Conservation (phyloP, 2,113 vertebrate genomes). For the Ptilonorhynchus violaceus region DNA sequence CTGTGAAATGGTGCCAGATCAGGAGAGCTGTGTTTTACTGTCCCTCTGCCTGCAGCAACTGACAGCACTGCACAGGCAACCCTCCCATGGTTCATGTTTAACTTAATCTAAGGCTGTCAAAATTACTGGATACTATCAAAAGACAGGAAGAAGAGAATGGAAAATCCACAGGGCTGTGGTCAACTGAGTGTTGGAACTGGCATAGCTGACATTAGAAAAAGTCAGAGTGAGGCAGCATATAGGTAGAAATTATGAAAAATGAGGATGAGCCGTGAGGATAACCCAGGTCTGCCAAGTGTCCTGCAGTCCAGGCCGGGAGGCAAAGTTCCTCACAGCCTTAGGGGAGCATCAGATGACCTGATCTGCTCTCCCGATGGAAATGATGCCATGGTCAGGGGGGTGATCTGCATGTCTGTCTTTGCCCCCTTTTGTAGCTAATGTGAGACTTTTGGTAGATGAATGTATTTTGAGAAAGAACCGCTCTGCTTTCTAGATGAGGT, state of each 20-base stretch:
- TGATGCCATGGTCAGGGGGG: neutral
- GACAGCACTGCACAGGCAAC: neutral
- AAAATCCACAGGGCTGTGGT: neutral
- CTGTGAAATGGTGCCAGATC: neutral
- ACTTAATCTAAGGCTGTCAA: neutral
- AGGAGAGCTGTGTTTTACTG: neutral
- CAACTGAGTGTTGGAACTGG: neutral
- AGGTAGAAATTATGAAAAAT: neutral
- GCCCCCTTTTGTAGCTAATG: neutral
- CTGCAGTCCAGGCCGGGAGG: neutral
- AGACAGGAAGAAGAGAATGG: neutral
- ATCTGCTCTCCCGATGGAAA: neutral
- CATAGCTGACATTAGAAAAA: neutral
- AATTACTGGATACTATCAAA: neutral
- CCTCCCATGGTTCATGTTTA: neutral
- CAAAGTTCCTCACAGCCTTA: neutral
- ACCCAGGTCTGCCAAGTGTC: neutral
- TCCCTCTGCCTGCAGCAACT: neutral
- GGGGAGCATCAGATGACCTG: neutral
- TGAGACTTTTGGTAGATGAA: neutral
- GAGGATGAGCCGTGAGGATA: neutral
- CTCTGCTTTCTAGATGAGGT: neutral
- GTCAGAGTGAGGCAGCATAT: neutral
- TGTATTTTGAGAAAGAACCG: neutral
- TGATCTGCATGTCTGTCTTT: neutral